Base-by-base conservation (phyloP, 1,140 invertebrate species). In the Halyomorpha halys region DNA sequence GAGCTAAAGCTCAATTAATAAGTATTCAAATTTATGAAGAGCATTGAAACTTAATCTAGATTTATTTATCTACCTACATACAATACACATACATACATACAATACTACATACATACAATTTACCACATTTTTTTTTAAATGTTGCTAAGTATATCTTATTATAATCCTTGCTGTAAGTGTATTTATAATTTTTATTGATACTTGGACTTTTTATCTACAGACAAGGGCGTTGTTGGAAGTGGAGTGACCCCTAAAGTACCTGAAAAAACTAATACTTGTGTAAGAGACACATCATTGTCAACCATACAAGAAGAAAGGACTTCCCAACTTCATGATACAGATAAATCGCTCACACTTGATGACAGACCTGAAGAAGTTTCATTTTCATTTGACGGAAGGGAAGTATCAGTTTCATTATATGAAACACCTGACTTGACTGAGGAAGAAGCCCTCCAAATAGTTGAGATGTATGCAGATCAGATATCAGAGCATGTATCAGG, bases 381-480 rank as follows among this genome's bases (percentile, higher is more conserved):
- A 0, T 90, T 92, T 71, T 90, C 89, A 6, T 91, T 94, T 67
- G 91, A 93, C 72, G 91, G 91, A 8, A 91, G 90, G 76, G 90
- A 93, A 77, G 87, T 93, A 0, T 92, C 90, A 0, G 87, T 94
- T 0, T 92, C 89, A 9, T 75, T 94, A 2, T 94, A 93, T 71
- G 90, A 94, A 79, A 94, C 91, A 1, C 90, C 90, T 1, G 91
- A 94, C 76, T 77, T 94, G 16, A 93, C 90, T 0, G 89, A 93
- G 77, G 89, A 92, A 73, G 90, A 94, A 77, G 91, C 90, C 0
- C 76, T 92, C 15, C 86, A 93, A 75, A 91, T 94, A 70, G 86
- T 93, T 0, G 90, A 94, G 79, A 92, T 93, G 88, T 94, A 93
- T 75, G 90, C 90, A 0, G 89, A 94, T 73, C 89, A 94, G 74